Base-by-base conservation (phyloP, 2,113 vertebrate genomes). In the Salminus brasiliensis region DNA sequence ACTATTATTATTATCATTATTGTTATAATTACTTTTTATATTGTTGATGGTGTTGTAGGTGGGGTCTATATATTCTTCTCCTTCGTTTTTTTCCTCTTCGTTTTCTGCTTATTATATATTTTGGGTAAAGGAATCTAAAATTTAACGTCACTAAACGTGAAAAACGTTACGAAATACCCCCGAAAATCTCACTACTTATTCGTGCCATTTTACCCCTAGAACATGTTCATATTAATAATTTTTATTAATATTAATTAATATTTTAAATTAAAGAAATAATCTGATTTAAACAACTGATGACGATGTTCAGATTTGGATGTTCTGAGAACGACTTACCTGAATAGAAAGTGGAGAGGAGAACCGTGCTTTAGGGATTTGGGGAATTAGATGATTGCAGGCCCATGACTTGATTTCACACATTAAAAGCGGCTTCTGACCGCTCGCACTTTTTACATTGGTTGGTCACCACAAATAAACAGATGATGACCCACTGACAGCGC, bases 51-150 rank as follows among this genome's bases (percentile, higher is more conserved):
- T 60, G 60, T 75, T 62, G 60, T 74, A n/a, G n/a, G n/a, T n/a
- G n/a, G n/a, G n/a, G n/a, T n/a, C n/a, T n/a, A n/a, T n/a, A n/a
- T 63, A 74, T 74, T 45, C 29, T 74, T 45, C 63, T 72, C 60
- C 60, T 74, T 73, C 59, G 41, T 53, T 36, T 55, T 70, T 21
- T 69, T 49, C 18, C 60, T 21, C 27, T 60, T 60, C 18, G 43
- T 45, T 23, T 6, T 18, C 16, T 1, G 32, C 34, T 65, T 55
- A 71, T n/a, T 52, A 52, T n/a, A n/a, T 45, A 45, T 15, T 15
- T 45, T 4, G 16, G 16, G 43, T 4, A 45, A 45, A 1, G 13
- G 2, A 15, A 15, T 45, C 12, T 45, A 15, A 45, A 45, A 45
- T 45, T 15, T 15, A 15, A 15, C 43, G 13, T 13, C 43, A 15